Evolutionary conservation across 1,140 invertebrate genomes (phyloP).

Genomic region (Planococcus citri): DNA sequence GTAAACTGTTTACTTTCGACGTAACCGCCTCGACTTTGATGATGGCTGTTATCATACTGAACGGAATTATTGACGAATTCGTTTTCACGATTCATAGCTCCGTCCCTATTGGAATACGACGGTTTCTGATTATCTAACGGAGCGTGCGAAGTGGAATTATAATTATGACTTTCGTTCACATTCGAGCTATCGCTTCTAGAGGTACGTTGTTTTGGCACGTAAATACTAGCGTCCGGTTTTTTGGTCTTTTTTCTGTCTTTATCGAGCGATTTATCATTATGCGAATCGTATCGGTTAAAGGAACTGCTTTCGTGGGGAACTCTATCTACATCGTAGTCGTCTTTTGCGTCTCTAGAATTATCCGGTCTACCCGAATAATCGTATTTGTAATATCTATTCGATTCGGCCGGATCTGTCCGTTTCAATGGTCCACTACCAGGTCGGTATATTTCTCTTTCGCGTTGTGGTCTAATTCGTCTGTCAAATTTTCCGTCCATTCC

Average conservation of each 20-base stretch:
- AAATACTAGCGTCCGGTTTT: conserved; percentile 23
- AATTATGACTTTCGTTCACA: conserved; percentile 24
- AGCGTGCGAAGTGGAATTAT: not conserved
- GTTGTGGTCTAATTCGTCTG: conserved; percentile 27
- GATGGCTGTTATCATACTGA: not conserved
- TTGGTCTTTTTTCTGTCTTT: conserved; percentile 22
- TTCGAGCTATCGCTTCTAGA: conserved; percentile 31
- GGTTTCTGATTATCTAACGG: not conserved
- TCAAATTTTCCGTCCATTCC: conserved; percentile 21
- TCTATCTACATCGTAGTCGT: not conserved
- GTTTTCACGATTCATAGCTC: not conserved
- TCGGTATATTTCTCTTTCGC: conserved; percentile 38
- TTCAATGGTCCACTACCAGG: conserved; percentile 47
- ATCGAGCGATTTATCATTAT: conserved; percentile 31
- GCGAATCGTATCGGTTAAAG: conserved; percentile 29
- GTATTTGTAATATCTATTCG: conserved; percentile 33
- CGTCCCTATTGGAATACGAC: not conserved
- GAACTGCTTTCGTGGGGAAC: not conserved
- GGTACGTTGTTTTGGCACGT: conserved; percentile 25
- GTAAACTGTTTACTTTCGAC: conserved; percentile 8
- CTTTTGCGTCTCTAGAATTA: not conserved
- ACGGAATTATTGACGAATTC: not conserved
- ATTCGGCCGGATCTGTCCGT: conserved; percentile 37
- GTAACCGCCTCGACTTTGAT: conserved; percentile 25
- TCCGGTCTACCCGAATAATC: not conserved